A percentile compares a stretch with the other conserved stretches of the same genome.
These are phyloP conservation scores for Cariama cristata DNA, from an alignment of 2,113 vertebrate genomes.

Conservation along the genomic window DNA sequence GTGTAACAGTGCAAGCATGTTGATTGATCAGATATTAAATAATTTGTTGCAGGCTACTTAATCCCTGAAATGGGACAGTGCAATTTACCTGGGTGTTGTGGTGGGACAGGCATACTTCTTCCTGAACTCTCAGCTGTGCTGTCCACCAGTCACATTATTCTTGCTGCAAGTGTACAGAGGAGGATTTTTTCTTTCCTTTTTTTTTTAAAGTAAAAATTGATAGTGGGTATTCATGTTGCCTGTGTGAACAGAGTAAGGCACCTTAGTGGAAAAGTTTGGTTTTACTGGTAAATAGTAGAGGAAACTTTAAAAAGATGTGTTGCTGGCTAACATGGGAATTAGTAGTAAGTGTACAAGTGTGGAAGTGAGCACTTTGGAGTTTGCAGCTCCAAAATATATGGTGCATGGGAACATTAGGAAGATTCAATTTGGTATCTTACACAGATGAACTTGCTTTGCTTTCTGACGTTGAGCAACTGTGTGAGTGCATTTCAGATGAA, in stretches of 20 bases:
- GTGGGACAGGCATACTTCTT: neutral
- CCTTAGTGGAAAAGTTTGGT: neutral
- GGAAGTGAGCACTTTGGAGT: neutral
- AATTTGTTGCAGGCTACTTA: neutral
- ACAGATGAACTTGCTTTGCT: neutral
- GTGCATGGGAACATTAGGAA: neutral
- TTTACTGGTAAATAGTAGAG: neutral
- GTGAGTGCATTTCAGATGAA: neutral
- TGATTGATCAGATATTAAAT: neutral
- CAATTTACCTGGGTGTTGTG: neutral
- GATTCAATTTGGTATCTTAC: neutral
- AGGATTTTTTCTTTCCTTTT: neutral
- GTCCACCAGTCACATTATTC: neutral
- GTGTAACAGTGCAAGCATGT: neutral
- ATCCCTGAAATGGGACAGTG: neutral
- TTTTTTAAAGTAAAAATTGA: neutral
- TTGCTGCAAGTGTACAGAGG: neutral
- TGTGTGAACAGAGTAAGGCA: neutral
- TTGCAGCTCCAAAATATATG: neutral
- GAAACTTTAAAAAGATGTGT: neutral
- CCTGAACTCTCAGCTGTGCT: neutral
- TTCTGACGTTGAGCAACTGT: neutral
- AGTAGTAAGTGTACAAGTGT: neutral
- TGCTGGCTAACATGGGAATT: neutral
- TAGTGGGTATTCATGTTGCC: neutral